Evolutionary conservation across 2,888 invertebrate species (phyloP).

Genomic region (Acronicta psi): DNA sequence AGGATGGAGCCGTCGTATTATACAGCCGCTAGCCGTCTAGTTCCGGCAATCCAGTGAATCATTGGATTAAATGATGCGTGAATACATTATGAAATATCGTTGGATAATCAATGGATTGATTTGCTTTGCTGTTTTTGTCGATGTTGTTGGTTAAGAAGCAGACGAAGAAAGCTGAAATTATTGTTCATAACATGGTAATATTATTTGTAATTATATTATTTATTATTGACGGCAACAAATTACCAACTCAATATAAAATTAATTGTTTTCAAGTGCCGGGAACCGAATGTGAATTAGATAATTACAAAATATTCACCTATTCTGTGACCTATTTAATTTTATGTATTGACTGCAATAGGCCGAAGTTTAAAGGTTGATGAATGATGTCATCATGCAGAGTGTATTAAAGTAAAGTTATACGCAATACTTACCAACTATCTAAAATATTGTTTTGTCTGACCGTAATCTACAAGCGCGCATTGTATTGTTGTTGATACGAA

Average conservation of each 20-base stretch:
- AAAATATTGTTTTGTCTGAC: slow-evolving; percentile 22
- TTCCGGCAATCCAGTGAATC: slow-evolving; percentile 54
- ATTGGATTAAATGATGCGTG: slow-evolving; percentile 57
- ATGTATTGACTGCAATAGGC: not conserved
- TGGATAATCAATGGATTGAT: slow-evolving; percentile 45
- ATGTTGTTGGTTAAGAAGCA: slow-evolving; percentile 12
- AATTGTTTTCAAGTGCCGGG: too few species aligned
- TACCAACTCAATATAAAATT: too few species aligned
- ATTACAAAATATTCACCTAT: too few species aligned
- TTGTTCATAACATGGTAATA: too few species aligned
- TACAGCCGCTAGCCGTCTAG: slow-evolving; percentile 18
- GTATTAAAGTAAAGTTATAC: not conserved
- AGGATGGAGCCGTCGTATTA: slow-evolving; percentile 20
- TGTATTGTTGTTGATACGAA: slow-evolving; percentile 38
- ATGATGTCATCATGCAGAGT: not conserved
- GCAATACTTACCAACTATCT: not conserved
- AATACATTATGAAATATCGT: slow-evolving; percentile 61
- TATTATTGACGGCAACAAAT: too few species aligned
- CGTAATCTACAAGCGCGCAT: slow-evolving; percentile 26
- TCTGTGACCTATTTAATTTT: not conserved
- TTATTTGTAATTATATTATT: too few species aligned
- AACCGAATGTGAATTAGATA: too few species aligned
- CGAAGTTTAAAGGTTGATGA: not conserved
- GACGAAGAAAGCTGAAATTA: not conserved
- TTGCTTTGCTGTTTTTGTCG: slow-evolving; percentile 28